phyloP scores from a whole-genome alignment of 37 sponge, comb jelly and placozoan species.

The Tethya wilhelma region DNA sequence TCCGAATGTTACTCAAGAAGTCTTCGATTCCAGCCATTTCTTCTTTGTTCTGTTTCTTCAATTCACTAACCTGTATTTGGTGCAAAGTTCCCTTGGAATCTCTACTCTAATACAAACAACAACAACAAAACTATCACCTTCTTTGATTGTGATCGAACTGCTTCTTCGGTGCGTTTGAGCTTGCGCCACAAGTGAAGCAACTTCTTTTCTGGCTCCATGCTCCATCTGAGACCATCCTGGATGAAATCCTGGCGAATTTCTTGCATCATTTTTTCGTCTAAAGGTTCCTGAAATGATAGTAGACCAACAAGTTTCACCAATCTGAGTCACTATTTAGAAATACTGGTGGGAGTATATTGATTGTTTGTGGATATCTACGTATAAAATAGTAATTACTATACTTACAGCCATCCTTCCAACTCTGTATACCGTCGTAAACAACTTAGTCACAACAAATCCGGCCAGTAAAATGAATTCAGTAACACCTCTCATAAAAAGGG shows the following conservation, averaged over 20 bases:
- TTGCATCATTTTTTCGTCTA: constrained; percentile 13
- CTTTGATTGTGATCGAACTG: background rate
- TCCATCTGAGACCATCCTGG: constrained; percentile 51
- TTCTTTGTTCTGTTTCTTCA: constrained; percentile 49
- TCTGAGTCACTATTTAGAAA: too few relatives aligned
- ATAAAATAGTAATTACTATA: too few relatives aligned
- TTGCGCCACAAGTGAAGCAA: constrained; percentile 60
- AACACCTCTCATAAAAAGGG: background rate
- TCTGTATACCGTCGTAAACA: too few relatives aligned
- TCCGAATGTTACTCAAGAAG: constrained; percentile 26
- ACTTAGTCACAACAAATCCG: too few relatives aligned
- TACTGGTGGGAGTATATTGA: too few relatives aligned
- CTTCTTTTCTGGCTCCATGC: constrained; percentile 35
- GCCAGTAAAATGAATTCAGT: too few relatives aligned
- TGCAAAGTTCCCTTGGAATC: background rate
- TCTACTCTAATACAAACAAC: background rate
- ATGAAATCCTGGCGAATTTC: constrained; percentile 19
- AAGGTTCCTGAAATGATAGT: background rate
- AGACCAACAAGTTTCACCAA: background rate
- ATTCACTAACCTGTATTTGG: background rate
- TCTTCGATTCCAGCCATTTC: constrained; percentile 43
- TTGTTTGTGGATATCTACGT: too few relatives aligned
- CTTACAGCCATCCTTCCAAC: too few relatives aligned
- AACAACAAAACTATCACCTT: constrained; percentile 1
- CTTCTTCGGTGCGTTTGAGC: constrained; percentile 48